A percentile compares a stretch with the other conserved stretches of the same genome.
Evolutionary conservation across 1,140 invertebrate genomes (phyloP).

Genomic region (Zaprionus camerounensis): DNA sequence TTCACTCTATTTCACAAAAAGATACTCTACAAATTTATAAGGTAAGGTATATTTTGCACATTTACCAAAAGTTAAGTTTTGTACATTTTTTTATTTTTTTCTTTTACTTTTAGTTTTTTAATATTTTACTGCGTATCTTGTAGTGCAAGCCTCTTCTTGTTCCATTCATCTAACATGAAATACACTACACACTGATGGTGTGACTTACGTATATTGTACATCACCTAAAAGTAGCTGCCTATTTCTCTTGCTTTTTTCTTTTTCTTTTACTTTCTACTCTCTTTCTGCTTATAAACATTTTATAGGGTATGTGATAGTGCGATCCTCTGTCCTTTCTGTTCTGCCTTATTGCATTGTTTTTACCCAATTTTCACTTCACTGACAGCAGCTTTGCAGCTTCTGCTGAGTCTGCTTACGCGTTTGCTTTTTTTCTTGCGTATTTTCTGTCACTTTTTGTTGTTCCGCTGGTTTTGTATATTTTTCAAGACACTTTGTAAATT

Average conservation of each 20-base stretch:
- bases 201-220: background rate
- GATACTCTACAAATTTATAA: too few relatives aligned
- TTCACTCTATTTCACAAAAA: too few relatives aligned
- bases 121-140: too few relatives aligned
- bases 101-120: too few relatives aligned
- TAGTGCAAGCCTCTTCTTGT: too few relatives aligned
- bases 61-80: too few relatives aligned
- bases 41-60: too few relatives aligned
- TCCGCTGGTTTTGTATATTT: conserved; percentile 6
- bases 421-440: background rate
- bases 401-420: background rate
- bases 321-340: background rate
- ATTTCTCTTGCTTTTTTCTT: too few relatives aligned
- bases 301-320: background rate
- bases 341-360: conserved; percentile 1
- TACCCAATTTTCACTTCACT: conserved; percentile 6
- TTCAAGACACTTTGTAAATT: background rate
- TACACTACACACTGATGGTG: too few relatives aligned
- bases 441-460: background rate
- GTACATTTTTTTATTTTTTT: too few relatives aligned
- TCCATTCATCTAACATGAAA: too few relatives aligned
- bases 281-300: background rate
- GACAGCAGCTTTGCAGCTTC: conserved; percentile 1
- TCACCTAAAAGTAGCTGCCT: background rate
- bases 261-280: background rate